Conservation (phyloP, 2,888 invertebrate genomes). For the Nomada goodeniana region DNA sequence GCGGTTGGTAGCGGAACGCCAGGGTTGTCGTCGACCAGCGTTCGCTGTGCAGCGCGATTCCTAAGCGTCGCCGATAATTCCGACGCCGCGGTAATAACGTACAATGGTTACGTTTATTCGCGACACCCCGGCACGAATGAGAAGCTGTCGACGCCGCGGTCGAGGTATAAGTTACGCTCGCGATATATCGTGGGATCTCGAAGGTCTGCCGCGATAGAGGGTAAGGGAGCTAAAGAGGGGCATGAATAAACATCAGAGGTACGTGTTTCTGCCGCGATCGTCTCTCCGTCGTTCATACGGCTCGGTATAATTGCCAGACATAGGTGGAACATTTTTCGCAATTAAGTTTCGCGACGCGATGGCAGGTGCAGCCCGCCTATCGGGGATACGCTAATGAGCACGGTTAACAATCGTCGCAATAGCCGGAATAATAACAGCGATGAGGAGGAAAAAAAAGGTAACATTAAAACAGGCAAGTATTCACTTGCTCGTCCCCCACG, state of each 20-base stretch:
- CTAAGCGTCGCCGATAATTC: no score
- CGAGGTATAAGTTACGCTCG: slow-evolving; percentile 56
- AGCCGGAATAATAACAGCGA: background rate
- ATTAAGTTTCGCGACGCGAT: slow-evolving; percentile 24
- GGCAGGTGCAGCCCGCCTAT: background rate
- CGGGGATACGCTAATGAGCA: background rate
- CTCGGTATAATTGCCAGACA: slow-evolving; percentile 54
- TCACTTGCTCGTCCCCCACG: background rate
- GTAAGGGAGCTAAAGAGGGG: slow-evolving; percentile 34
- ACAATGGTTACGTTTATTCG: no score
- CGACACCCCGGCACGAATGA: no score
- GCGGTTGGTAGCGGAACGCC: no score
- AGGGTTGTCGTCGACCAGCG: no score
- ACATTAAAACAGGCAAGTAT: background rate
- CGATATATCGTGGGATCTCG: slow-evolving; percentile 67
- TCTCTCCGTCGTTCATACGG: slow-evolving; percentile 39
- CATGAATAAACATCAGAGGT: slow-evolving; percentile 68
- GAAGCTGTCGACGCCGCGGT: slow-evolving; percentile 37
- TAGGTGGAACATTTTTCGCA: slow-evolving; percentile 28
- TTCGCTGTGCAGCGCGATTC: no score
- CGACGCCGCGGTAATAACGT: no score
- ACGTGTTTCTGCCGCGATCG: slow-evolving; percentile 54
- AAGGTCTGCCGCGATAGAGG: slow-evolving; percentile 54
- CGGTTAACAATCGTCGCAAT: background rate
- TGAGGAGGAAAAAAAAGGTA: background rate